Base-by-base conservation (phyloP, 1,140 invertebrate species). In the Thaumatotibia leucotreta region DNA sequence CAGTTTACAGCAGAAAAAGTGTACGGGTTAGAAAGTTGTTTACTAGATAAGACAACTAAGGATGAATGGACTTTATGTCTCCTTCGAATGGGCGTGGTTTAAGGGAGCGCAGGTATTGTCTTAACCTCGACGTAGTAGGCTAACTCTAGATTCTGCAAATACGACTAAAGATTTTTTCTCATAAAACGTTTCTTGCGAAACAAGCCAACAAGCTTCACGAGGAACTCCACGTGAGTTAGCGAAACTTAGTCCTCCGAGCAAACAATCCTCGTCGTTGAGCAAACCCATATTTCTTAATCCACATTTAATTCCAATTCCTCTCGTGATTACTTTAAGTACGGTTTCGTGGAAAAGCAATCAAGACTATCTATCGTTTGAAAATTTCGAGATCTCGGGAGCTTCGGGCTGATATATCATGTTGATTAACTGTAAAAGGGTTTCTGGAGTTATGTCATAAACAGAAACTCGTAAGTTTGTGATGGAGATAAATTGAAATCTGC, bases 251-350 rank as follows among this genome's bases (percentile, higher is more conserved):
- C 5, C 39, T 14, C 9, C n/a, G 17, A n/a, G 8, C 20, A 45
- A 45, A 45, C 14, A 45, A 45, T 45, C 39, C 17, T 17, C 20
- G 39, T 45, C 39, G 39, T 17, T 45, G 9, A 45, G 17, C 39
- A 31, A 27, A 58, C 52, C n/a, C 2, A 58, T 27, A 29, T 52
- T 52, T 27, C 52, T 58, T 58, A 58, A 58, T 31, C 52, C 52
- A 27, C n/a, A n/a, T 58, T 23, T 58, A 58, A 27, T 58, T 58
- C 24, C 52, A 29, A 58, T 58, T 14, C 24, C n/a, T 23, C 24
- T 29, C 23, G 52, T 27, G 29, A 58, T 58, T 29, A 24, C 52
- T 27, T 24, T 58, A 17, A 24, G 0, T 58, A 17, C 23, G 29
- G 52, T 58, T 58, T 27, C 29, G 29, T 9, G 52, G 27, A 27